Conservation (phyloP, 2,888 invertebrate species). For the Amiota mariae region DNA sequence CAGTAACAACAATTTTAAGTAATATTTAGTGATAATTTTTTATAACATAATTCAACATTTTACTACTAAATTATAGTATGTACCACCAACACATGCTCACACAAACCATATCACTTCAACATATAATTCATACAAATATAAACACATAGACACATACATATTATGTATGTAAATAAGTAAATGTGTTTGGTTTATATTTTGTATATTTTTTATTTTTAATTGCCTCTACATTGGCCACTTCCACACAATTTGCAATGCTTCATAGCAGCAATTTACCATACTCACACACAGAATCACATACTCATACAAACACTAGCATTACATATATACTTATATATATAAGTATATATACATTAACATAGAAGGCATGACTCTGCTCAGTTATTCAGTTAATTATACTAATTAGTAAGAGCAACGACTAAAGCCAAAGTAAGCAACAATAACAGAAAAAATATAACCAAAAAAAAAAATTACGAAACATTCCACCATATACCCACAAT, state of each 20-base stretch:
- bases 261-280: constrained; percentile 60
- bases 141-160: too few species aligned
- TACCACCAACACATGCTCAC: too few species aligned
- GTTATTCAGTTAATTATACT: constrained; percentile 67
- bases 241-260: constrained; percentile 66
- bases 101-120: too few species aligned
- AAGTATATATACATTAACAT: neutral
- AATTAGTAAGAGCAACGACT: constrained; percentile 55
- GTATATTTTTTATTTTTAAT: constrained; percentile 59
- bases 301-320: neutral
- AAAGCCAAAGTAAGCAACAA: constrained; percentile 32
- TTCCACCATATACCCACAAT: neutral
- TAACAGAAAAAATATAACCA: constrained; percentile 11
- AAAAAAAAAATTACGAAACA: neutral
- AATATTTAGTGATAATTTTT: too few species aligned
- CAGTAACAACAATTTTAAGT: too few species aligned
- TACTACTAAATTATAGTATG: too few species aligned
- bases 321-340: neutral
- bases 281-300: constrained; percentile 8
- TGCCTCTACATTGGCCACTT: constrained; percentile 67
- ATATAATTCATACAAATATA: too few species aligned
- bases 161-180: neutral
- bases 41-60: too few species aligned
- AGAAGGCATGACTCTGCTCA: constrained; percentile 39
- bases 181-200: constrained; percentile 6